Evolutionary conservation across 2,113 vertebrate genomes (phyloP).

Genomic region (Rhea pennata): DNA sequence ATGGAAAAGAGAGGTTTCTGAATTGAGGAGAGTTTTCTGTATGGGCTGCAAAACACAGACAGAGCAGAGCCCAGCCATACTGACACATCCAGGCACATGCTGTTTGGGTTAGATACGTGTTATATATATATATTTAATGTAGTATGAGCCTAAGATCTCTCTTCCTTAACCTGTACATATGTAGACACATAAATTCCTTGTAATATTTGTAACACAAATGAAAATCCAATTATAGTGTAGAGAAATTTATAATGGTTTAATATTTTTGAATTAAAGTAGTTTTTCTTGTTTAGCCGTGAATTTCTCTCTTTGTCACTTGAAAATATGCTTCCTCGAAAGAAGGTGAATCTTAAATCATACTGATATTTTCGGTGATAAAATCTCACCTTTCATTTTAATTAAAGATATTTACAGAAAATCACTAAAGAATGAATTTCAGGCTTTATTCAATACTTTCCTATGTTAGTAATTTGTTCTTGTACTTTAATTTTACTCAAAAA

Average conservation of each 20-base stretch:
- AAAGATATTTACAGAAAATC: background rate
- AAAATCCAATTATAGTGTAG: background rate
- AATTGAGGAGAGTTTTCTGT: background rate
- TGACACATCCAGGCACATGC: background rate
- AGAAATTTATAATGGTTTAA: background rate
- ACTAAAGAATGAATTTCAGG: background rate
- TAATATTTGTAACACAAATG: background rate
- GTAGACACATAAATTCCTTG: background rate
- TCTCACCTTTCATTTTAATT: background rate
- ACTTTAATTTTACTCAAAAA: background rate
- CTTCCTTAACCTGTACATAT: background rate
- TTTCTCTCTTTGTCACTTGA: background rate
- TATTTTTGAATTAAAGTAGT: background rate
- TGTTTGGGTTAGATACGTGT: background rate
- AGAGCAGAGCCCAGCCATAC: background rate
- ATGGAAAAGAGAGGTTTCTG: background rate
- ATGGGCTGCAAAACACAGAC: background rate
- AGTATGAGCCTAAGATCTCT: background rate
- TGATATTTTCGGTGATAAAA: background rate
- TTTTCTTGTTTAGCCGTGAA: background rate
- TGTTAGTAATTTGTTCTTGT: background rate
- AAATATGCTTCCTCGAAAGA: background rate
- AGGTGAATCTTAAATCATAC: background rate
- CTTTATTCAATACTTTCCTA: background rate
- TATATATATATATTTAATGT: background rate